These are phyloP conservation scores for Falco punctatus DNA, from an alignment of 2,113 vertebrate genomes.

Conservation along the genomic window DNA sequence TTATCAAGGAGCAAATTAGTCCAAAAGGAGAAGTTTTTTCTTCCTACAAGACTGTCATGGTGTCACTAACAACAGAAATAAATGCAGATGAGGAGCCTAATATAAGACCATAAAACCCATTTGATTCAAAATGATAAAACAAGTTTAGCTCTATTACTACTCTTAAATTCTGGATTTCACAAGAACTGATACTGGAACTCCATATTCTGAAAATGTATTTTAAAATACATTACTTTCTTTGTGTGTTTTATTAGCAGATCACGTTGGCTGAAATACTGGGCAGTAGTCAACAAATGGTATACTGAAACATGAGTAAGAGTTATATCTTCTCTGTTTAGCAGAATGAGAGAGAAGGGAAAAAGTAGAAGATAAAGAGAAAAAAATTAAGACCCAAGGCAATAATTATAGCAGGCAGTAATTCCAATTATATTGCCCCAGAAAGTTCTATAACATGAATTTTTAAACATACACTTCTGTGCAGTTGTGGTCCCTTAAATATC, in stretches of 20 bases:
- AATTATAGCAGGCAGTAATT: conserved; percentile 43
- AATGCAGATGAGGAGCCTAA: neutral
- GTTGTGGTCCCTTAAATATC: neutral
- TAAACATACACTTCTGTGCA: conserved; percentile 37
- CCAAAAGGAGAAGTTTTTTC: neutral
- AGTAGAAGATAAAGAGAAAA: neutral
- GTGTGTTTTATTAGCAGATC: neutral
- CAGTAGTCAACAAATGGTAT: neutral
- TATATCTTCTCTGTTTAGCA: neutral
- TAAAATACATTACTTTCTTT: neutral
- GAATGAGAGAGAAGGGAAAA: neutral
- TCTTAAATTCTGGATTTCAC: neutral
- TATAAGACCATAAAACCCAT: neutral
- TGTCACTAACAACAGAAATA: neutral
- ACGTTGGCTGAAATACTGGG: neutral
- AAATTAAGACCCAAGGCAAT: neutral
- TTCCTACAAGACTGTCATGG: neutral
- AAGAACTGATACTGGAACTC: neutral
- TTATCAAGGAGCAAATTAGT: neutral
- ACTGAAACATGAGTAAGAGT: neutral
- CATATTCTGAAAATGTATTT: neutral
- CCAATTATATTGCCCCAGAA: conserved; percentile 32
- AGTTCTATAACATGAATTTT: conserved; percentile 50
- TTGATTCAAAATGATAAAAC: neutral
- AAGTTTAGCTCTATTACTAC: neutral